A percentile compares a stretch with the other conserved stretches of the same genome.
Conservation (phyloP, 2,797 vertebrate species). For the Gymnothorax reevesii region DNA sequence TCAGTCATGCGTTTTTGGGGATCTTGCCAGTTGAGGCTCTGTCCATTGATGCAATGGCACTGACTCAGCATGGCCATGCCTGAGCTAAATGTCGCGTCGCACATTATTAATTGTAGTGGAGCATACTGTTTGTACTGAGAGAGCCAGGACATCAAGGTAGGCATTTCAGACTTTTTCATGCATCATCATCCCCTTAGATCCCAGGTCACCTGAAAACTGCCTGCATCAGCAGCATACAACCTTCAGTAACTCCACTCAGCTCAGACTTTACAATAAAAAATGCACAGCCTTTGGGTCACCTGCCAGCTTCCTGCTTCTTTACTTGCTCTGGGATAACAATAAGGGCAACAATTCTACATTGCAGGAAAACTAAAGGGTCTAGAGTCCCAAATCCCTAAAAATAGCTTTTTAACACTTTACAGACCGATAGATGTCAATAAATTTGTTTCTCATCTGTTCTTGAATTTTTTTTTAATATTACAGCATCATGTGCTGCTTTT, state of each 20-base stretch:
- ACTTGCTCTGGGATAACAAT: not conserved
- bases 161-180: not conserved
- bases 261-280: not conserved
- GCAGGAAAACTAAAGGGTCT: too few species aligned
- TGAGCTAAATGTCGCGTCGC: not conserved
- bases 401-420: too few species aligned
- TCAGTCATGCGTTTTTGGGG: not conserved
- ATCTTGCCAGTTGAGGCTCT: not conserved
- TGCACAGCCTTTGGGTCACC: not conserved
- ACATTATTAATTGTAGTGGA: not conserved
- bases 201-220: not conserved
- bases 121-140: not conserved
- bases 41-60: not conserved
- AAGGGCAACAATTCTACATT: too few species aligned
- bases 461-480: too few species aligned
- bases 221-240: not conserved
- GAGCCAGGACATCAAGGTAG: not conserved
- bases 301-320: not conserved
- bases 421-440: too few species aligned
- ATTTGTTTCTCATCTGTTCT: too few species aligned
- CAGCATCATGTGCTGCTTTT: too few species aligned
- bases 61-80: not conserved
- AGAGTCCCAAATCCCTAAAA: too few species aligned
- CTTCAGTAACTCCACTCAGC: not conserved
- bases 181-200: not conserved